Percentiles rank a stretch among this genome's conserved stretches.
These are phyloP conservation scores for Chitala chitala DNA, from an alignment of 2,113 vertebrate genomes.

Conservation along the genomic window DNA sequence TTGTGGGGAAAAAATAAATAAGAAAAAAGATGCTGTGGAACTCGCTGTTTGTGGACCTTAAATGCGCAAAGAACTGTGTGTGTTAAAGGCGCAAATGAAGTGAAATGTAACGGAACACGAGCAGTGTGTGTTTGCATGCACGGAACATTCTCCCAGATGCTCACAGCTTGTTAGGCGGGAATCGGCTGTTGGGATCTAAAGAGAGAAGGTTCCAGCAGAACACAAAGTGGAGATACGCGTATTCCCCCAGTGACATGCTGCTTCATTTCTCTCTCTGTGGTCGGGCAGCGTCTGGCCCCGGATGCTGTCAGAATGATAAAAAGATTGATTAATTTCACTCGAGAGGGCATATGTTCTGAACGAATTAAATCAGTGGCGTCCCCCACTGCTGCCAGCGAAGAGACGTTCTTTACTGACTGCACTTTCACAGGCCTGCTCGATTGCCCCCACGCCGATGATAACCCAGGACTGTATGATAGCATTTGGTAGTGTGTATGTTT, in stretches of 20 bases:
- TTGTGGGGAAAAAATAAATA: no score
- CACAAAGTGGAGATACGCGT: constrained; percentile 51
- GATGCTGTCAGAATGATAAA: constrained; percentile 84
- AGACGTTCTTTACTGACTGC: no score
- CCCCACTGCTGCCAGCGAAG: constrained; percentile 22
- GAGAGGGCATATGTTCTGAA: constrained; percentile 81
- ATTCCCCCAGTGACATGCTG: constrained; percentile 74
- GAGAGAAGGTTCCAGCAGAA: not conserved
- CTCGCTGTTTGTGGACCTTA: no score
- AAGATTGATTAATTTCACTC: constrained; percentile 93
- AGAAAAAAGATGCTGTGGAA: no score
- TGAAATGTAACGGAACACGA: no score
- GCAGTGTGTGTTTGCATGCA: no score
- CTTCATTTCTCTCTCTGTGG: constrained; percentile 90
- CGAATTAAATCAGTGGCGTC: constrained; percentile 57
- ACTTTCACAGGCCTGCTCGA: no score
- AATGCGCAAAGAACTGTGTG: no score
- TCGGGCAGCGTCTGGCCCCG: constrained; percentile 81
- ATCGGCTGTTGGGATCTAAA: not conserved
- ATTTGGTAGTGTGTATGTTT: not conserved
- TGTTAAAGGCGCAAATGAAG: no score
- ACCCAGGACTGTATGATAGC: not conserved
- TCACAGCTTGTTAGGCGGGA: not conserved
- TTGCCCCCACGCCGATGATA: not conserved
- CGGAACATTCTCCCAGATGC: not conserved